phyloP scores from a whole-genome alignment of 2,113 vertebrate species.

The Aphelocoma coerulescens region DNA sequence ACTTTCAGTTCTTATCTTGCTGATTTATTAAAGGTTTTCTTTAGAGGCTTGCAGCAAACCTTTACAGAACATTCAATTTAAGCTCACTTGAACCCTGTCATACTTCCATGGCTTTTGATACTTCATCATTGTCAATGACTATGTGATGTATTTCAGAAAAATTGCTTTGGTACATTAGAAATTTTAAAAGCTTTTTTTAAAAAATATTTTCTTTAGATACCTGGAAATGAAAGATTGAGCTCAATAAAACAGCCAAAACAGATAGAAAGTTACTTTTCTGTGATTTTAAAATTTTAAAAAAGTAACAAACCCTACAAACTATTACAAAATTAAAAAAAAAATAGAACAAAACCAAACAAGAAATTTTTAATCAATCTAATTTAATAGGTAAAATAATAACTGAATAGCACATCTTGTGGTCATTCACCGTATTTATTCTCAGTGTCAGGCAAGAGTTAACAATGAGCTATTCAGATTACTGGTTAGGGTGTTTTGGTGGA shows the following conservation, averaged over 20 bases:
- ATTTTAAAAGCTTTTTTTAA: neutral
- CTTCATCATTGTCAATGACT: neutral
- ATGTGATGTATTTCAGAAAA: neutral
- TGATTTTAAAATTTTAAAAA: neutral
- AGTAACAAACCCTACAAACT: fast-evolving
- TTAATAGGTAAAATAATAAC: neutral
- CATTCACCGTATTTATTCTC: neutral
- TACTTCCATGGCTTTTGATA: neutral
- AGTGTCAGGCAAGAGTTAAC: neutral
- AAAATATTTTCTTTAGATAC: neutral
- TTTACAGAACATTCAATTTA: neutral
- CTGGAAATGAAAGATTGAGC: neutral
- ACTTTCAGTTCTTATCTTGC: neutral
- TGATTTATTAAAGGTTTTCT: neutral
- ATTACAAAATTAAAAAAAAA: neutral
- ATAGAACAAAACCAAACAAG: fast-evolving
- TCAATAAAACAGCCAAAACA: neutral
- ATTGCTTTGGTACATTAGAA: neutral
- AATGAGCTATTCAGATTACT: neutral
- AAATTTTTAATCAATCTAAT: neutral
- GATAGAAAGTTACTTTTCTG: neutral
- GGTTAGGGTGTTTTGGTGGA: neutral
- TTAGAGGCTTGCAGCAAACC: neutral
- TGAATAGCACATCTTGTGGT: neutral
- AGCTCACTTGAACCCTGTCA: neutral